A percentile compares a stretch with the other conserved stretches of the same genome.
These are phyloP conservation scores for Helicoverpa armigera DNA, from an alignment of 1,140 invertebrate species.

Conservation along the genomic window DNA sequence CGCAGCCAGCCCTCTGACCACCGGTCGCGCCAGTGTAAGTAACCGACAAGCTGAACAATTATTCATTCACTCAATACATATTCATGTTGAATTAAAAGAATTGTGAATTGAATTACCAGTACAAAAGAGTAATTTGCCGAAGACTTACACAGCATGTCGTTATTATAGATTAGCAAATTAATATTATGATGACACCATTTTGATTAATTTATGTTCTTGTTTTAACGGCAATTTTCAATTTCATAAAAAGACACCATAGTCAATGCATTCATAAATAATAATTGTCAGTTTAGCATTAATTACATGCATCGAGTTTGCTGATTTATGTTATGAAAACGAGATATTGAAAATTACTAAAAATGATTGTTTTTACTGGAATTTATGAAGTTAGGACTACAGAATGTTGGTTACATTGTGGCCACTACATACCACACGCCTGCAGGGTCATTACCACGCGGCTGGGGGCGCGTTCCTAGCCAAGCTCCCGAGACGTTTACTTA, in stretches of 20 bases:
- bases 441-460: conserved; percentile 59
- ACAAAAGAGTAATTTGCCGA: not conserved
- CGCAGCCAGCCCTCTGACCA: conserved; percentile 52
- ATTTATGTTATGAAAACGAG: no score
- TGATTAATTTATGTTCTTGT: no score
- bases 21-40: conserved; percentile 52
- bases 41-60: conserved; percentile 36
- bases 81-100: not conserved
- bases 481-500: conserved; percentile 53
- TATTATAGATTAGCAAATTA: conserved; percentile 1
- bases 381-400: not conserved
- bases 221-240: no score
- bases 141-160: not conserved
- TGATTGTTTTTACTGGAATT: not conserved
- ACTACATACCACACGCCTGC: conserved; percentile 51
- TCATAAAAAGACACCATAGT: no score
- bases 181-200: no score
- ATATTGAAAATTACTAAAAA: no score
- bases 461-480: conserved; percentile 49
- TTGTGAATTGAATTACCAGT: not conserved
- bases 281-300: no score
- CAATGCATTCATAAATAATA: no score
- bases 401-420: conserved; percentile 19
- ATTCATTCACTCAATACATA: conserved; percentile 32
- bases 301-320: no score